These are phyloP conservation scores for Ammospiza nelsoni DNA, from an alignment of 2,113 vertebrate genomes.

Conservation along the genomic window DNA sequence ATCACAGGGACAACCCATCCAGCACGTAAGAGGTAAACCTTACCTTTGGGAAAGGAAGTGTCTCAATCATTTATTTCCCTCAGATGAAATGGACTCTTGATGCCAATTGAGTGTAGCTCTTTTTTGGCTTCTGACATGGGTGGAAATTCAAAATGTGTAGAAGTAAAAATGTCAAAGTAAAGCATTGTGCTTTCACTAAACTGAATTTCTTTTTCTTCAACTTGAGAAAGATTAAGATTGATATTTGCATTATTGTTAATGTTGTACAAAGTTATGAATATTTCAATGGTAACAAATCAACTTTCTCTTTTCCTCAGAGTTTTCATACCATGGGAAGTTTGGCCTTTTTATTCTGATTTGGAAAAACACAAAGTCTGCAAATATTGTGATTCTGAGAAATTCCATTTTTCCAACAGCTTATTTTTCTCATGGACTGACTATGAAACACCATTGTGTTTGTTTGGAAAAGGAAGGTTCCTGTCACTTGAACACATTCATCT, in stretches of 20 bases:
- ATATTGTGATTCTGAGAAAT: background rate
- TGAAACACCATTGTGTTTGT: background rate
- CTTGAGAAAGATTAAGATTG: background rate
- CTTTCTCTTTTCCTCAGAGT: background rate
- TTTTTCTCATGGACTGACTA: background rate
- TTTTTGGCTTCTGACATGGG: background rate
- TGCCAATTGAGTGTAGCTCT: background rate
- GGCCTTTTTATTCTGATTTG: background rate
- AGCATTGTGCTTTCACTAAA: background rate
- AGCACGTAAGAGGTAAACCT: background rate
- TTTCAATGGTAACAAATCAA: background rate
- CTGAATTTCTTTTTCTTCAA: background rate
- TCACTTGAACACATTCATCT: background rate
- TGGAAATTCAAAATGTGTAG: background rate
- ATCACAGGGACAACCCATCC: accelerated
- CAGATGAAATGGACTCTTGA: background rate
- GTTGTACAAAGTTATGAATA: background rate
- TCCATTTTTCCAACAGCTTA: background rate
- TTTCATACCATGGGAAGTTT: background rate
- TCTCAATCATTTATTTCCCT: background rate
- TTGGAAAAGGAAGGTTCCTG: background rate
- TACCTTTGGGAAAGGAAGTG: background rate
- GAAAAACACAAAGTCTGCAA: background rate
- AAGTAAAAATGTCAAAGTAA: background rate
- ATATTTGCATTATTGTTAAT: background rate